Conservation (phyloP, 37 sponge, comb jelly and placozoan genomes). For the Agelas oroides region DNA sequence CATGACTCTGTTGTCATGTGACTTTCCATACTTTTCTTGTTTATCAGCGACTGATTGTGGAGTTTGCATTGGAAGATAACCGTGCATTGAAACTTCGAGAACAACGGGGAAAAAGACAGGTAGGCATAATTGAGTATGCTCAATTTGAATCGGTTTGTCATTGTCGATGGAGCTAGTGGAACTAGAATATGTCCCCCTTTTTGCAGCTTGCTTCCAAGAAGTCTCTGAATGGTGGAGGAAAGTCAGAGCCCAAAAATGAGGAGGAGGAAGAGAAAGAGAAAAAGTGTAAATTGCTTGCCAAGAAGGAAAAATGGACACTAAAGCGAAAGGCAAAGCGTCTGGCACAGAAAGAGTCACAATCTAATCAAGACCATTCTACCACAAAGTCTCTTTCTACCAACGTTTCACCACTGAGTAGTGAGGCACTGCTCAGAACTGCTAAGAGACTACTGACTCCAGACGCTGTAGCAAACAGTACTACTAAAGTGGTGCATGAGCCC, state of each 20-base stretch:
- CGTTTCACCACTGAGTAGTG: too few relatives aligned
- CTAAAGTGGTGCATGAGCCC: too few relatives aligned
- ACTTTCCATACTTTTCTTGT: background rate
- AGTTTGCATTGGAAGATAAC: slow-evolving; percentile 92
- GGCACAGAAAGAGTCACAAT: background rate
- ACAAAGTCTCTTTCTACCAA: too few relatives aligned
- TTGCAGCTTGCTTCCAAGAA: background rate
- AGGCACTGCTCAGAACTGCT: too few relatives aligned
- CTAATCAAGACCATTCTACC: too few relatives aligned
- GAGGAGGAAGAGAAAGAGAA: slow-evolving; percentile 12
- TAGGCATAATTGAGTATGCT: too few relatives aligned
- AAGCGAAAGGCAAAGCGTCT: slow-evolving; percentile 35
- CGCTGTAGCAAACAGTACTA: too few relatives aligned
- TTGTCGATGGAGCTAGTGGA: background rate
- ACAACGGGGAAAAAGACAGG: slow-evolving; percentile 57
- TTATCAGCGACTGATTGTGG: slow-evolving; percentile 90
- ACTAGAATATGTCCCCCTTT: too few relatives aligned
- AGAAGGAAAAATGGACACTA: slow-evolving; percentile 36
- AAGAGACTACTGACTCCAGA: too few relatives aligned
- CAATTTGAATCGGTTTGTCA: background rate
- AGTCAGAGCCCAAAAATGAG: slow-evolving; percentile 6
- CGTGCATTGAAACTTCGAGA: slow-evolving; percentile 70
- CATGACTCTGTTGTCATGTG: too few relatives aligned
- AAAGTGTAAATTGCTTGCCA: background rate
- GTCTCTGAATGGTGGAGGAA: background rate